Evolutionary conservation across 1,140 invertebrate genomes (phyloP).

Genomic region (Campoletis sonorensis): DNA sequence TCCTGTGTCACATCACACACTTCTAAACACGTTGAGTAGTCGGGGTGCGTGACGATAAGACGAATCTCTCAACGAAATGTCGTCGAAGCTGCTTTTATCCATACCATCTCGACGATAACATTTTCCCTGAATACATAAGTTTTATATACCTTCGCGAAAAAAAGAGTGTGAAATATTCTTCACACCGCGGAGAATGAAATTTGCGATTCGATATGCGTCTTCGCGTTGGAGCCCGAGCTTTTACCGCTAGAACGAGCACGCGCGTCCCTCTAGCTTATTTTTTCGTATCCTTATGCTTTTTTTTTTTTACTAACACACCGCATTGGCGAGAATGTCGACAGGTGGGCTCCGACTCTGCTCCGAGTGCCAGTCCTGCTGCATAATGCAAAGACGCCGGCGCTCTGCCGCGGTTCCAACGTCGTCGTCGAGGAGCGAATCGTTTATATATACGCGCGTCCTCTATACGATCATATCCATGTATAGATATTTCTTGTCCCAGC

Average conservation of each 20-base stretch:
- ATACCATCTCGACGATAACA: slow-evolving; percentile 14
- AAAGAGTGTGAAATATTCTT: slow-evolving; percentile 34
- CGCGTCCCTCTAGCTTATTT: slow-evolving; percentile 7
- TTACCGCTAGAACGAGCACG: slow-evolving; percentile 24
- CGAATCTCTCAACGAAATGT: not conserved
- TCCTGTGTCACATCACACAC: not conserved
- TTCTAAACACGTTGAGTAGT: slow-evolving; percentile 4
- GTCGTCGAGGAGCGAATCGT: slow-evolving; percentile 36
- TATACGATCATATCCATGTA: not conserved
- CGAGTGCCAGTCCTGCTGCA: slow-evolving; percentile 41
- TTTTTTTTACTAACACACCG: slow-evolving; percentile 24
- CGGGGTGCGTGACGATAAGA: not conserved
- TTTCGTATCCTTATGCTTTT: slow-evolving; percentile 1
- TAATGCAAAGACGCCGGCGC: slow-evolving; percentile 48
- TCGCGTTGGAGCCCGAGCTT: slow-evolving; percentile 23
- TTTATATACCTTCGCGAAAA: slow-evolving; percentile 10
- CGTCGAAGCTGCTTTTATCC: slow-evolving; percentile 13
- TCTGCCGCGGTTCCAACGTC: not conserved
- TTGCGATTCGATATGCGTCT: slow-evolving; percentile 44
- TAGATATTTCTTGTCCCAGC: not conserved
- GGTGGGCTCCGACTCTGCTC: slow-evolving; percentile 42
- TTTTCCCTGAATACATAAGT: slow-evolving; percentile 32
- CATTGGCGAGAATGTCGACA: slow-evolving; percentile 46
- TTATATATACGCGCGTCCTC: not conserved
- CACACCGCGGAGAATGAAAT: slow-evolving; percentile 25